Percentiles rank a stretch among this genome's conserved stretches.
Conservation (phyloP, 2,888 invertebrate species). For the Sepioteuthis lessoniana region DNA sequence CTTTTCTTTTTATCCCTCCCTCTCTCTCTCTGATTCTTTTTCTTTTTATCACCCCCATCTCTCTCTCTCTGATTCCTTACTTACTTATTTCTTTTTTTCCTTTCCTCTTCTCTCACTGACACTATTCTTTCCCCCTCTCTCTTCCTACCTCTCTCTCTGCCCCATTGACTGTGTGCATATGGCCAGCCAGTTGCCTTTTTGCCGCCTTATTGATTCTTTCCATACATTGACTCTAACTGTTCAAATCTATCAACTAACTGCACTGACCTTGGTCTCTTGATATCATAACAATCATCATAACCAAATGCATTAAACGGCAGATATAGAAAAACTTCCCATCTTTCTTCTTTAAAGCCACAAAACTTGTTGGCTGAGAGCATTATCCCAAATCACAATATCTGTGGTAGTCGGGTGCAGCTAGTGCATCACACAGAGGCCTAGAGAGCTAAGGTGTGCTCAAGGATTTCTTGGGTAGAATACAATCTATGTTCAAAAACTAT, state of each 20-base stretch:
- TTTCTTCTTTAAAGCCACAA: background rate
- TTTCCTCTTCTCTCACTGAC: no score
- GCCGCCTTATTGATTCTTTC: background rate
- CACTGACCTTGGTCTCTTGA: background rate
- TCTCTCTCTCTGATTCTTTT: background rate
- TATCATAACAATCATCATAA: background rate
- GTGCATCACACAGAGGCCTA: no score
- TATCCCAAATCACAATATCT: no score
- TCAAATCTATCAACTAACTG: background rate
- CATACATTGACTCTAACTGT: background rate
- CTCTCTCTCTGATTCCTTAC: no score
- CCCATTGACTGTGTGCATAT: background rate
- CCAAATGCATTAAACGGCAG: background rate
- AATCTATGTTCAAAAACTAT: no score
- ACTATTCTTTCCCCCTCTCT: background rate
- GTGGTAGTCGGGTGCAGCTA: no score
- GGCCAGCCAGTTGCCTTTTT: background rate
- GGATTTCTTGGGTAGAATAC: no score
- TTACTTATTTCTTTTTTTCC: no score
- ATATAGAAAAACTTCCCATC: background rate
- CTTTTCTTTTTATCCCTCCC: background rate
- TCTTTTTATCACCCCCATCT: no score
- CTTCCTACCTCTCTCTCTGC: background rate
- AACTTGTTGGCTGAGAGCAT: no score
- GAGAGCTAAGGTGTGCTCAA: no score